phyloP scores from a whole-genome alignment of 2,113 vertebrate genomes.

The Leptobrachium ailaonicum region DNA sequence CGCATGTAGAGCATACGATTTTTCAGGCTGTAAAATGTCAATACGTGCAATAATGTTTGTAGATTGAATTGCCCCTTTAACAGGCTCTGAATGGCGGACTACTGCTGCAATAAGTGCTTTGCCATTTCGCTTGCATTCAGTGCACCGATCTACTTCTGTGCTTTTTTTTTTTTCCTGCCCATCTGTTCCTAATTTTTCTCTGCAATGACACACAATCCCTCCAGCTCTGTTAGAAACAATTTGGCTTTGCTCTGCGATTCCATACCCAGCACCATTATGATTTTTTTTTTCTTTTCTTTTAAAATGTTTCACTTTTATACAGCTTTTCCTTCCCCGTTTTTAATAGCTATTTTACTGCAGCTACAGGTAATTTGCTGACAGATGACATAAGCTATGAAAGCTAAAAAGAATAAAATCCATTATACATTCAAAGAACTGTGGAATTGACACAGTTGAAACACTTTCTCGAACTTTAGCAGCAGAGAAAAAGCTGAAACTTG shows the following conservation, averaged over 20 bases:
- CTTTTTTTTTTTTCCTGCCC: constrained; percentile 36
- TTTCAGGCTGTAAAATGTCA: neutral
- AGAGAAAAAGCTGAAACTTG: neutral
- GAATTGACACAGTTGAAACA: neutral
- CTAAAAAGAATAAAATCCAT: constrained; percentile 13
- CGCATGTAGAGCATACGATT: neutral
- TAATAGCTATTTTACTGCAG: constrained; percentile 43
- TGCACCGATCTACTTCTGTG: constrained; percentile 29
- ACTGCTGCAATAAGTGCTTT: neutral
- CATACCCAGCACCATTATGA: constrained; percentile 23
- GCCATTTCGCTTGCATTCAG: constrained; percentile 28
- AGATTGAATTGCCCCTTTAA: neutral
- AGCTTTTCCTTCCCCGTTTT: constrained; percentile 26
- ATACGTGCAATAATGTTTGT: neutral
- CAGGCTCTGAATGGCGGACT: neutral
- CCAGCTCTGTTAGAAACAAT: constrained; percentile 29
- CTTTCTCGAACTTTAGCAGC: neutral
- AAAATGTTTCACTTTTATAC: constrained; percentile 28
- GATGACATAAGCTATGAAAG: constrained; percentile 13
- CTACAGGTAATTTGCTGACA: constrained; percentile 42
- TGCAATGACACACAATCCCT: constrained; percentile 28
- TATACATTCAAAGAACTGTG: constrained; percentile 9
- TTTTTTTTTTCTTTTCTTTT: constrained; percentile 24
- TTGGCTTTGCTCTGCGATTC: constrained; percentile 37
- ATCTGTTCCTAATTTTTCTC: constrained; percentile 43